These are phyloP conservation scores for Lasioglossum villosulum DNA, from an alignment of 2,888 invertebrate genomes.

Conservation along the genomic window DNA sequence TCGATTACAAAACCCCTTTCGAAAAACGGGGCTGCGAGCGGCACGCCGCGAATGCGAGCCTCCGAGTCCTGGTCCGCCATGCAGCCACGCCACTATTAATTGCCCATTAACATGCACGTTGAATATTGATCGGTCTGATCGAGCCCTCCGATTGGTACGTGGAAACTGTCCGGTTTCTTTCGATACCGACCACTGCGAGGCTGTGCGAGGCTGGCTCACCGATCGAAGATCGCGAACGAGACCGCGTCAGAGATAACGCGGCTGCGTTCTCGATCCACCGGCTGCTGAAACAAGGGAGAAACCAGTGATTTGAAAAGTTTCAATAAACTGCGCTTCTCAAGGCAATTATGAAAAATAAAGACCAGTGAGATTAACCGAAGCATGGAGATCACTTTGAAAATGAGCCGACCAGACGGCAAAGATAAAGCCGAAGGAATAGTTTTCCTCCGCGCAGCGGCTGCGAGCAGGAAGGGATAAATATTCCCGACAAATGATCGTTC, in stretches of 20 bases:
- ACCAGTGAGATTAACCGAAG: background rate
- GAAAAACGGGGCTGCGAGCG: conserved; percentile 75
- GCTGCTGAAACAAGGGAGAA: background rate
- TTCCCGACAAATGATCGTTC: conserved; percentile 53
- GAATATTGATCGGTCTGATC: conserved; percentile 76
- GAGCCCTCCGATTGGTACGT: conserved; percentile 67
- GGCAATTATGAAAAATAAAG: background rate
- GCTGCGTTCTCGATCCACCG: background rate
- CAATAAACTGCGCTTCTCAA: no score
- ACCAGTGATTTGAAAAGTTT: background rate
- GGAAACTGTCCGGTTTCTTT: conserved; percentile 71
- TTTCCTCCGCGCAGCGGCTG: background rate
- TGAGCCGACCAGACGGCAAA: background rate
- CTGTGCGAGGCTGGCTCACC: no score
- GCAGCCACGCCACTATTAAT: conserved; percentile 72
- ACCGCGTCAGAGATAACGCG: background rate
- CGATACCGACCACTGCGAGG: conserved; percentile 25
- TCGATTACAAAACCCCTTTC: conserved; percentile 76
- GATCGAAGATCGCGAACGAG: background rate
- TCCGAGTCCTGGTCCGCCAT: conserved; percentile 45
- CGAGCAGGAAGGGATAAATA: conserved; percentile 53
- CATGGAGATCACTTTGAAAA: background rate
- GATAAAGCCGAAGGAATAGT: conserved; percentile 17
- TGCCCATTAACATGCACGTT: conserved; percentile 78
- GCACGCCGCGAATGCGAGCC: conserved; percentile 75